Evolutionary conservation across 2,888 invertebrate genomes (phyloP).

Genomic region (Cryptocephalus moraei): DNA sequence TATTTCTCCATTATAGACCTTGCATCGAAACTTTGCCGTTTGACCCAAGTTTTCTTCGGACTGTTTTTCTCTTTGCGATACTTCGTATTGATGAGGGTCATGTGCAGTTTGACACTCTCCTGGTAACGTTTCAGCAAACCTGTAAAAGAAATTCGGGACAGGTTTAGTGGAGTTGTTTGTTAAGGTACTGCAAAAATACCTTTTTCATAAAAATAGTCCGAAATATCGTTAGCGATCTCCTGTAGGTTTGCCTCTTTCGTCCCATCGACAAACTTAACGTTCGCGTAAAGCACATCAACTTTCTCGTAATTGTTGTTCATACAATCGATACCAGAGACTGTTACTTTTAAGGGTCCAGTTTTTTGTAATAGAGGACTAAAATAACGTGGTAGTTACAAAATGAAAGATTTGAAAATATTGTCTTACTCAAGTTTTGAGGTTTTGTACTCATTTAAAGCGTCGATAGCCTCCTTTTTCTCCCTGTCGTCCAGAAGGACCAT

Average conservation of each 20-base stretch:
- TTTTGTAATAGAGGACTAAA: conserved; percentile 22
- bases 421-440: conserved; percentile 49
- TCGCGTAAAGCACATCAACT: conserved; percentile 72
- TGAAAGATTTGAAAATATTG: too few relatives aligned
- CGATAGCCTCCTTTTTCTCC: conserved; percentile 57
- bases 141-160: conserved; percentile 17
- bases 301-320: conserved; percentile 84
- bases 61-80: conserved; percentile 16
- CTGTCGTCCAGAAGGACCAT: conserved; percentile 65
- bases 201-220: conserved; percentile 49
- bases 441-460: conserved; percentile 55
- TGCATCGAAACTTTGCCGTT: conserved; percentile 50
- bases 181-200: conserved; percentile 43
- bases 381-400: too few relatives aligned
- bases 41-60: conserved; percentile 21
- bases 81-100: conserved; percentile 50
- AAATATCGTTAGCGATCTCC: conserved; percentile 49
- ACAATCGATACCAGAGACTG: conserved; percentile 67
- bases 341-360: conserved; percentile 38
- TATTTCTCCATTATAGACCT: conserved; percentile 54
- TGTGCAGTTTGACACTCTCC: conserved; percentile 70
- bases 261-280: conserved; percentile 41
- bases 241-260: conserved; percentile 48
- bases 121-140: conserved; percentile 44
- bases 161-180: too few relatives aligned